phyloP scores from a whole-genome alignment of 2,113 vertebrate species.

The Porphyrio hochstetteri region DNA sequence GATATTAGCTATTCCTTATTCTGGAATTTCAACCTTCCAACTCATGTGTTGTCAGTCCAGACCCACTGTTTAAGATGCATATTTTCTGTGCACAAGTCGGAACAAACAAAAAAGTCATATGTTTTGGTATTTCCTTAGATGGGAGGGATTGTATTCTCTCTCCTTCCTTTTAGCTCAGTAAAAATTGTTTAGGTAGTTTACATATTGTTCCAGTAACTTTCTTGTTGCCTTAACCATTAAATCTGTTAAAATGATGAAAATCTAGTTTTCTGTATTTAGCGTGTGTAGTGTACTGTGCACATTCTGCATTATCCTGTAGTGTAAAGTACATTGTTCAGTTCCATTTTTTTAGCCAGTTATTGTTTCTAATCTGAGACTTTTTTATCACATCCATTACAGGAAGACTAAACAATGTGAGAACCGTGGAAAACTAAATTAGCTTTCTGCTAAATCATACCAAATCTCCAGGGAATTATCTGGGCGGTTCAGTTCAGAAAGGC shows the following conservation, averaged over 20 bases:
- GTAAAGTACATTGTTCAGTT: neutral
- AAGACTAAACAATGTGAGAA: neutral
- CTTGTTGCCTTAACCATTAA: neutral
- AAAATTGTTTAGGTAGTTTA: neutral
- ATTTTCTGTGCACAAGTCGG: neutral
- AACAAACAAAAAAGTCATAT: neutral
- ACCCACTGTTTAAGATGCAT: neutral
- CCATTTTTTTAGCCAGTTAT: neutral
- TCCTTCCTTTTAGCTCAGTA: neutral
- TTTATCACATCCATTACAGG: neutral
- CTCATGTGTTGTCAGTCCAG: neutral
- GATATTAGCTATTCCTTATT: neutral
- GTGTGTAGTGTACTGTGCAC: neutral
- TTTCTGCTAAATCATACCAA: neutral
- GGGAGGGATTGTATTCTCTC: neutral
- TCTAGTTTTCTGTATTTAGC: neutral
- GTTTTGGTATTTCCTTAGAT: conserved; percentile 12
- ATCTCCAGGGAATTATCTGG: neutral
- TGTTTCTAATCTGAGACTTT: neutral
- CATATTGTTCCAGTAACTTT: neutral
- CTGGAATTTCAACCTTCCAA: neutral
- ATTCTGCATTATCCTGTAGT: too few species aligned
- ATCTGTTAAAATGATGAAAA: neutral
- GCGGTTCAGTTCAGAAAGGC: neutral
- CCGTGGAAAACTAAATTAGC: neutral